These are phyloP conservation scores for Chlorops oryzae DNA, from an alignment of 1,140 invertebrate species.

Conservation along the genomic window DNA sequence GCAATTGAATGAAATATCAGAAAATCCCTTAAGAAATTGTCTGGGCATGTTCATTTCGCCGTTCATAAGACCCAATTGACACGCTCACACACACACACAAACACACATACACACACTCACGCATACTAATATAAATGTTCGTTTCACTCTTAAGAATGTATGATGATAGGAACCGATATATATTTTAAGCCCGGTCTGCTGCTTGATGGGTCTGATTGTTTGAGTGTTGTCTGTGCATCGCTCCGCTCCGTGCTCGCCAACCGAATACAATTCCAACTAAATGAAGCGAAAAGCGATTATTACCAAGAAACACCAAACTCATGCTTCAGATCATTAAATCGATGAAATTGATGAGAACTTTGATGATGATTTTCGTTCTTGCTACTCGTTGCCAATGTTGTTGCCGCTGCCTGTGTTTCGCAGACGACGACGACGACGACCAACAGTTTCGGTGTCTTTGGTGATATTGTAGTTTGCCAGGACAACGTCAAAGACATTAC, in stretches of 20 bases:
- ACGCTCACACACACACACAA: conserved; percentile 15
- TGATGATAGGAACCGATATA: too few relatives aligned
- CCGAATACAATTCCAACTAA: conserved; percentile 4
- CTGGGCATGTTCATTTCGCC: background rate
- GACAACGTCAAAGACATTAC: too few relatives aligned
- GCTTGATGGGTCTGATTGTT: too few relatives aligned
- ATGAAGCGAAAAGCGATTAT: conserved; percentile 16
- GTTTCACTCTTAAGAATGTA: too few relatives aligned
- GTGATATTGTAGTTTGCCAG: too few relatives aligned
- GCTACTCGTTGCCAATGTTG: too few relatives aligned
- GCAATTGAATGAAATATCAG: background rate
- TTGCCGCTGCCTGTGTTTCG: background rate
- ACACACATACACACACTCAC: conserved; percentile 8
- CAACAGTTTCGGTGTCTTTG: too few relatives aligned
- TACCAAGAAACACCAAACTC: conserved; percentile 11
- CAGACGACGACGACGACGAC: background rate
- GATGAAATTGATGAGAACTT: conserved; percentile 11
- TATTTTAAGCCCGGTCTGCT: too few relatives aligned
- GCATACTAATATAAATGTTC: background rate
- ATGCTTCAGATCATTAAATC: conserved; percentile 15
- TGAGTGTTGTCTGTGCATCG: too few relatives aligned
- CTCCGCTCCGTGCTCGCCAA: too few relatives aligned
- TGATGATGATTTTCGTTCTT: too few relatives aligned
- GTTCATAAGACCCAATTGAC: conserved; percentile 2
- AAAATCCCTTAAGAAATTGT: background rate